phyloP scores from a whole-genome alignment of 2,888 invertebrate species.

The Cremastobaeus sp. region DNA sequence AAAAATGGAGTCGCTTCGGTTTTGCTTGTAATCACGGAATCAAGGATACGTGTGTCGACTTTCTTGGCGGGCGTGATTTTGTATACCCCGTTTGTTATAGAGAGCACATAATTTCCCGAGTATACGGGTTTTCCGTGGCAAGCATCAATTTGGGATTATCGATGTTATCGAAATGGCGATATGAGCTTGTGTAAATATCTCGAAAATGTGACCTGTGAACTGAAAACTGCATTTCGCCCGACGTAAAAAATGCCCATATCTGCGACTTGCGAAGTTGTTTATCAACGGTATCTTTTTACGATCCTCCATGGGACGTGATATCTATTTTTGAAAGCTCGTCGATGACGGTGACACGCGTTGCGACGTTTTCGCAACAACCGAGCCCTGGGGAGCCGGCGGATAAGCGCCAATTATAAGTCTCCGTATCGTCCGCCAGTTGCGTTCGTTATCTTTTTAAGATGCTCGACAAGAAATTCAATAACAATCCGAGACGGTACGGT shows the following conservation, averaged over 20 bases:
- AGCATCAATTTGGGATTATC: no score
- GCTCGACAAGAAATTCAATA: conserved; percentile 72
- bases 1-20: no score
- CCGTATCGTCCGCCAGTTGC: conserved; percentile 27
- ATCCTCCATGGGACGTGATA: conserved; percentile 33
- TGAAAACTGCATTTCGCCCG: conserved; percentile 1
- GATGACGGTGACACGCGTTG: conserved; percentile 40
- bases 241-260: conserved; percentile 10
- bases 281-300: conserved; percentile 30
- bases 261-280: conserved; percentile 17
- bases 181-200: no score
- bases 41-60: no score
- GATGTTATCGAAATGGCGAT: no score
- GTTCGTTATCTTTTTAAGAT: conserved; percentile 72
- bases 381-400: conserved; percentile 30
- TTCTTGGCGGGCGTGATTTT: no score
- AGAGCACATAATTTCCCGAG: no score
- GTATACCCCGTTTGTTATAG: no score
- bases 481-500: conserved; percentile 64
- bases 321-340: conserved; percentile 38
- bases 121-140: no score
- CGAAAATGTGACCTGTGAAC: neutral
- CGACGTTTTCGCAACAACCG: conserved; percentile 29
- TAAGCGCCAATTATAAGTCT: conserved; percentile 44
- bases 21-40: no score